phyloP scores from a whole-genome alignment of 2,113 vertebrate genomes.

The Pachyramphus minor region DNA sequence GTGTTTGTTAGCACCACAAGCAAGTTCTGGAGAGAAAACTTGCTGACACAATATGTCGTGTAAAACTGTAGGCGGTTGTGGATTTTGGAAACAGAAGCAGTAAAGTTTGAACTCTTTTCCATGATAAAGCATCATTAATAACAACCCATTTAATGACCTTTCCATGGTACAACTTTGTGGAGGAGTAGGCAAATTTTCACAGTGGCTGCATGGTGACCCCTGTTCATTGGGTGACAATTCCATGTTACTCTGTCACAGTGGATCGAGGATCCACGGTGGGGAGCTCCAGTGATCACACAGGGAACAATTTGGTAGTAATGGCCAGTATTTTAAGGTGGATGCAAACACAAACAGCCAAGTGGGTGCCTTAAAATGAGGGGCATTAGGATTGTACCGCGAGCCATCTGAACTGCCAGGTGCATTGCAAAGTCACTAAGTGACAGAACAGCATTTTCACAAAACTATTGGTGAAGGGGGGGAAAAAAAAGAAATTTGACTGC shows the following conservation, averaged over 20 bases:
- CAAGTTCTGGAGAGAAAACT: constrained; percentile 2
- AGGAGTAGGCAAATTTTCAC: constrained; percentile 6
- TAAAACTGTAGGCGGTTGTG: neutral
- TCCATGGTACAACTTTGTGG: constrained; percentile 50
- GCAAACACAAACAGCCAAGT: constrained; percentile 35
- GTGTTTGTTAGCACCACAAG: constrained; percentile 54
- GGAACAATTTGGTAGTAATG: neutral
- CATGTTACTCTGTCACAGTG: neutral
- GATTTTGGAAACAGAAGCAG: constrained; percentile 42
- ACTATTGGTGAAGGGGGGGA: neutral
- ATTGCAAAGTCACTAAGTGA: constrained; percentile 32
- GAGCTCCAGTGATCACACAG: neutral
- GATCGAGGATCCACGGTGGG: neutral
- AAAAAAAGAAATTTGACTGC: neutral
- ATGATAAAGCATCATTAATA: constrained; percentile 17
- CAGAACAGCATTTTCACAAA: neutral
- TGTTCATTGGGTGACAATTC: neutral
- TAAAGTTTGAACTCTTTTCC: neutral
- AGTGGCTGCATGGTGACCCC: neutral
- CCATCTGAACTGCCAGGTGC: constrained; percentile 1
- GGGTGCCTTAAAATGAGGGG: constrained; percentile 74
- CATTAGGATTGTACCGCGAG: constrained; percentile 16
- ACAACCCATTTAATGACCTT: neutral
- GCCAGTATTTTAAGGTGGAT: constrained; percentile 61
- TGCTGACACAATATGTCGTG: neutral